These are phyloP conservation scores for Sitta europaea DNA, from an alignment of 2,113 vertebrate species.

Conservation along the genomic window DNA sequence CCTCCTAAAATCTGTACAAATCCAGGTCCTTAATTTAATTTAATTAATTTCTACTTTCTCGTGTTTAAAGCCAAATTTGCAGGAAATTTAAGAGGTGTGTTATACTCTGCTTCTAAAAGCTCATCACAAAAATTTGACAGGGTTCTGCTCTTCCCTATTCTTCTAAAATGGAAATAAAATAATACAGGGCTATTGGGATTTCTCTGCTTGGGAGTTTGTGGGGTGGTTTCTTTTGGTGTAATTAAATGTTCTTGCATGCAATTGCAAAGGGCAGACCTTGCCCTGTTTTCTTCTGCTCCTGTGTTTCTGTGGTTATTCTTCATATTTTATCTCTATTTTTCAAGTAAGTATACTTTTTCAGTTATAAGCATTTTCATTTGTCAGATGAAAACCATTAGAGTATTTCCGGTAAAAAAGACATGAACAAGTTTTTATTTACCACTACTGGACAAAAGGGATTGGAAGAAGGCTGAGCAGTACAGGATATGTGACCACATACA, in stretches of 20 bases:
- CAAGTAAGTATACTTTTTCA: not conserved
- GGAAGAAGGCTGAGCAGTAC: not conserved
- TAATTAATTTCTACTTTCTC: not conserved
- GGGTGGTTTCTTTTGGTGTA: not conserved
- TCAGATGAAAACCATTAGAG: not conserved
- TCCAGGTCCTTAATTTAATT: not conserved
- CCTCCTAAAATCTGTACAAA: not conserved
- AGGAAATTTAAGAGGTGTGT: not conserved
- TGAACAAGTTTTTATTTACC: not conserved
- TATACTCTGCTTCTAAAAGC: not conserved
- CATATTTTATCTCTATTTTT: not conserved
- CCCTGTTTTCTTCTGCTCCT: not conserved
- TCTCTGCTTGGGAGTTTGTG: not conserved
- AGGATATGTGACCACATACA: not conserved
- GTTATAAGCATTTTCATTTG: not conserved
- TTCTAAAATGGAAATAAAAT: not conserved
- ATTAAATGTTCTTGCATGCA: not conserved
- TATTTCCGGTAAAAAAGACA: not conserved
- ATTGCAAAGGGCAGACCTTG: not conserved
- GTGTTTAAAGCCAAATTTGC: not conserved
- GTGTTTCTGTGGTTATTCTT: not conserved
- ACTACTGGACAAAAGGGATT: not conserved
- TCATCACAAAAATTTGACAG: not conserved
- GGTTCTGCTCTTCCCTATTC: not conserved
- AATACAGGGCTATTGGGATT: not conserved